Evolutionary conservation across 2,113 vertebrate species (phyloP).

Genomic region (Anguilla rostrata): DNA sequence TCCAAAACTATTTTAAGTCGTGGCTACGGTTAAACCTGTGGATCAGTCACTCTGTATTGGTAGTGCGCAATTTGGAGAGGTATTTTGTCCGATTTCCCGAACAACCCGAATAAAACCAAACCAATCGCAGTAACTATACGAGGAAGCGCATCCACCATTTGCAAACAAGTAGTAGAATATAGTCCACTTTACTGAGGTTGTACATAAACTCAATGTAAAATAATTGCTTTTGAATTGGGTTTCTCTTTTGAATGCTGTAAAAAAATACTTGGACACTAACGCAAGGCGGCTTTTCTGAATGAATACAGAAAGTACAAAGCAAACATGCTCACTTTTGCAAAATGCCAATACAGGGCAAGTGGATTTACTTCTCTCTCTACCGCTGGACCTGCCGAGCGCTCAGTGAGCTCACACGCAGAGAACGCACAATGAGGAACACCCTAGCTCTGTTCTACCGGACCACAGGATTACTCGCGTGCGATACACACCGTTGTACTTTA

Average conservation of each 20-base stretch:
- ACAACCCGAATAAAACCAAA: not conserved
- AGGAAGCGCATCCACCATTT: not conserved
- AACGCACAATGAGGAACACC: not conserved
- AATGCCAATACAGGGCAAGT: not conserved
- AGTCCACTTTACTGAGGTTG: not conserved
- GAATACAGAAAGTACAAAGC: not conserved
- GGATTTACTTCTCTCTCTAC: constrained; percentile 4
- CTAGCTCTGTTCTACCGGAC: not conserved
- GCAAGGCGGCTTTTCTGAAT: not conserved
- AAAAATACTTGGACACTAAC: not conserved
- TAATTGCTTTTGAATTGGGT: not conserved
- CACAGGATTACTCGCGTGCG: constrained; percentile 5
- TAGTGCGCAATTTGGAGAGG: not conserved
- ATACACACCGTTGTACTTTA: not conserved
- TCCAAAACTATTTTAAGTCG: not conserved
- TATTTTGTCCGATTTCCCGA: not conserved
- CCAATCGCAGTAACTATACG: not conserved
- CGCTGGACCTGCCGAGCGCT: not conserved
- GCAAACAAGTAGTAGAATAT: not conserved
- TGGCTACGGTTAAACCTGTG: not conserved
- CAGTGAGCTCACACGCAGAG: too few species aligned
- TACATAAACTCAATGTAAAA: not conserved
- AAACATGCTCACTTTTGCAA: not conserved
- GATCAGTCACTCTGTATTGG: not conserved
- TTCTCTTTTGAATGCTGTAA: not conserved